Percentiles rank a stretch among this genome's conserved stretches.
These are phyloP conservation scores for Chelonus formosanus DNA, from an alignment of 2,888 invertebrate genomes.

Conservation along the genomic window DNA sequence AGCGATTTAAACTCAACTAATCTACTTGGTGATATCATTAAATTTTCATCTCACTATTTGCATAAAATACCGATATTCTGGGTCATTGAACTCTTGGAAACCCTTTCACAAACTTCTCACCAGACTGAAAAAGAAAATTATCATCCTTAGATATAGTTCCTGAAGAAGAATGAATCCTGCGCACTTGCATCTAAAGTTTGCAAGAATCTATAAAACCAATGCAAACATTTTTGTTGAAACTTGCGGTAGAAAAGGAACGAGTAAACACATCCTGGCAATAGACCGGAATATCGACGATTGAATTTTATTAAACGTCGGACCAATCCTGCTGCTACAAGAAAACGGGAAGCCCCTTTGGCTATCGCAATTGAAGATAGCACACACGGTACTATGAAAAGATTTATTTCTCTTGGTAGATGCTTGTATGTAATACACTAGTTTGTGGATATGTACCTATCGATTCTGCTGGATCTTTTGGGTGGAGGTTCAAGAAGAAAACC, in stretches of 20 bases:
- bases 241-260: no score
- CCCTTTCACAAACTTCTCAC: no score
- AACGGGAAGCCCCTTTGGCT: conserved; percentile 33
- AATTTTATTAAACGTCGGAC: conserved; percentile 37
- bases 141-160: no score
- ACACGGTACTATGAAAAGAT: conserved; percentile 20
- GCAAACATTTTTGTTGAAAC: no score
- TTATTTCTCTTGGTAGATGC: conserved; percentile 26
- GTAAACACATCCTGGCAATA: conserved; percentile 15
- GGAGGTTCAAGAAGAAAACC: conserved; percentile 5
- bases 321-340: conserved; percentile 24
- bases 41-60: background rate
- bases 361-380: conserved; percentile 27
- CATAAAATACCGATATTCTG: no score
- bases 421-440: conserved; percentile 16
- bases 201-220: no score
- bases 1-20: conserved; percentile 5
- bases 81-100: no score
- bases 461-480: conserved; percentile 27
- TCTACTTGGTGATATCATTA: background rate
- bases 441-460: conserved; percentile 16
- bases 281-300: conserved; percentile 36
- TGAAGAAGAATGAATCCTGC: no score
- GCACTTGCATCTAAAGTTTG: no score
- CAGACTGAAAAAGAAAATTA: no score